Evolutionary conservation across 2,888 invertebrate genomes (phyloP), one percentile per base, ranked within the genome.

Genomic region (Philereme vetulata): DNA sequence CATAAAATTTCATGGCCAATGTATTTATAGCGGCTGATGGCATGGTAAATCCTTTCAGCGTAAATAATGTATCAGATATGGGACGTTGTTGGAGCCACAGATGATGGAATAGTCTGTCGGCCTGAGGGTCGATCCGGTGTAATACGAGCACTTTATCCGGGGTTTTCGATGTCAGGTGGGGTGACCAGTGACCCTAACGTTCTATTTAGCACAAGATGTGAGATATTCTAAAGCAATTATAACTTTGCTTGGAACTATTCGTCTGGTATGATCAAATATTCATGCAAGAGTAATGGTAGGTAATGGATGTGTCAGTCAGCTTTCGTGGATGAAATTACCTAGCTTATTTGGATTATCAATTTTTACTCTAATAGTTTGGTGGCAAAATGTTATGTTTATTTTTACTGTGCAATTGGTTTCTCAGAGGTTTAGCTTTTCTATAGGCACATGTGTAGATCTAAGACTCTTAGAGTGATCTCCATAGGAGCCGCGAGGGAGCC

Each of bases 41-140:
- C 61, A 59, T 53, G 60, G 65, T 61, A 63, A 70, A 67, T 70
- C 74, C 77, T 75, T 72, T 67, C 63, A 57, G 71, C 58, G 80
- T 84, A 78, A 82, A 84, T 84, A 82, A 82, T 82, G 75, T 78
- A 81, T 82, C 72, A 66, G 68, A 68, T 67, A 67, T 75, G 71
- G 67, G 75, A 78, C 81, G 78, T 75, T 79, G 80, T 77, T 81
- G 65, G 73, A 69, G 75, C 66, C 68, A 51, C 51, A 47, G 57
- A 44, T 51, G 40, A 42, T 57, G 33, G 38, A 46, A 43, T 48
- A 62, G 57, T 52, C 47, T 4, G 38, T 51, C 8, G 10, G 45
- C 53, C 57, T 47, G 51, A 62, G 58, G 62, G 68, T 68, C 71
- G 75, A 75, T 75, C 75, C 66, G 68, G 71, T 21, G 21, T 78